Evolutionary conservation across 2,113 vertebrate genomes (phyloP).

Genomic region (Passer domesticus): DNA sequence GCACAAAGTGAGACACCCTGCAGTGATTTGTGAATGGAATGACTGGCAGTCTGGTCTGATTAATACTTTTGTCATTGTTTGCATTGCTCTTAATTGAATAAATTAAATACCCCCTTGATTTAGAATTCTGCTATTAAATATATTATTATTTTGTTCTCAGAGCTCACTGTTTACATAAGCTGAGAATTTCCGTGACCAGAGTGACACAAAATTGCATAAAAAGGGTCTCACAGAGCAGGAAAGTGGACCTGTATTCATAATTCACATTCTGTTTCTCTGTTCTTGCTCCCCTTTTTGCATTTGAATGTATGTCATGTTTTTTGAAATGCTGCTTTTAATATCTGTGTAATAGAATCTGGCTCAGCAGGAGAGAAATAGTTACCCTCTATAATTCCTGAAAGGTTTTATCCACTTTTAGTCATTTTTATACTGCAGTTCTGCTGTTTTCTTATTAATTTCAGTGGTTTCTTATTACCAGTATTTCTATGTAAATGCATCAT

Average conservation of each 20-base stretch:
- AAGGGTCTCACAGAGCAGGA: not conserved
- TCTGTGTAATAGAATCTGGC: not conserved
- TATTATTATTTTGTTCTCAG: not conserved
- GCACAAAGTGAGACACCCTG: not conserved
- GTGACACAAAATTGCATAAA: not conserved
- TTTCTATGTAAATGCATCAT: not conserved
- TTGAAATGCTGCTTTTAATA: conserved; percentile 45
- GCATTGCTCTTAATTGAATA: not conserved
- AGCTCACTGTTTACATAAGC: not conserved
- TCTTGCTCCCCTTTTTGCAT: not conserved
- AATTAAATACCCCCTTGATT: not conserved
- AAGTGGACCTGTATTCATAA: not conserved
- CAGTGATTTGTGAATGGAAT: not conserved
- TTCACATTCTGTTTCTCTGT: not conserved
- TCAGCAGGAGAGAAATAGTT: conserved; percentile 1
- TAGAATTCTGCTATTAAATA: not conserved
- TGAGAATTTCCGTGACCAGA: not conserved
- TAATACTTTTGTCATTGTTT: not conserved
- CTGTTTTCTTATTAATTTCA: not conserved
- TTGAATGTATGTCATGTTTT: not conserved
- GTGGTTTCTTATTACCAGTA: not conserved
- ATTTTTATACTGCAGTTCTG: not conserved
- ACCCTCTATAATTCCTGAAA: not conserved
- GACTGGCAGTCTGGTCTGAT: not conserved
- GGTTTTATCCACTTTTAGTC: not conserved